Conservation (phyloP, 2,113 vertebrate species). For the Panthera leo region DNA sequence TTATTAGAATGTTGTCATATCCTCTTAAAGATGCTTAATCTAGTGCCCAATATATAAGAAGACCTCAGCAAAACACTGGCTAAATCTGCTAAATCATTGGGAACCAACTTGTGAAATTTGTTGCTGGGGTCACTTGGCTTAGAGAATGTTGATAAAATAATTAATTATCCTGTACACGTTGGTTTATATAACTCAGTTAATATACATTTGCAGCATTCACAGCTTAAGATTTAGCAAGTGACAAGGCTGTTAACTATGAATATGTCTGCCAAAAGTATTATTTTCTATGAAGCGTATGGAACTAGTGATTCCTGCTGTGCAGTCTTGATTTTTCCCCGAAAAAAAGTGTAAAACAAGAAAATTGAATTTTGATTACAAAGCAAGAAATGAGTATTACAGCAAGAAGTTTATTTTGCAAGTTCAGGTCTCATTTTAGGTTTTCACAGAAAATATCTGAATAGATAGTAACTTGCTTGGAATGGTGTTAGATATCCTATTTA, state of each 20-base stretch:
- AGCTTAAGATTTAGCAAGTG: not conserved
- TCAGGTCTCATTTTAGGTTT: not conserved
- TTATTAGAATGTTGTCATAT: not conserved
- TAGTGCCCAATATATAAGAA: not conserved
- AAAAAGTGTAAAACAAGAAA: not conserved
- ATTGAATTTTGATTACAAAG: not conserved
- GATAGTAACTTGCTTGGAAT: not conserved
- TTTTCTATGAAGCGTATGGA: not conserved
- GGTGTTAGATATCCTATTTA: not conserved
- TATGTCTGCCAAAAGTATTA: not conserved
- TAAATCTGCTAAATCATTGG: not conserved
- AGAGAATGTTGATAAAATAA: not conserved
- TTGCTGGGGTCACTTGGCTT: not conserved
- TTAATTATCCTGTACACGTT: not conserved
- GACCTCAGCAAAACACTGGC: not conserved
- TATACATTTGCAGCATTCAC: not conserved
- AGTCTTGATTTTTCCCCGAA: not conserved
- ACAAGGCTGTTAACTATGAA: not conserved
- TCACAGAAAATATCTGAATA: not conserved
- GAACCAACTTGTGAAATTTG: not conserved
- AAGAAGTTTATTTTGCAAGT: not conserved
- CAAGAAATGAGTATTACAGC: not conserved
- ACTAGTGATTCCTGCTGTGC: rapidly evolving
- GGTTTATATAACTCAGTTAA: not conserved
- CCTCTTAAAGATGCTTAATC: not conserved